Percentiles rank a stretch among this genome's conserved stretches.
Evolutionary conservation across 92 coral and sea anemone genomes (phyloP).

Genomic region (Desmophyllum pertusum): DNA sequence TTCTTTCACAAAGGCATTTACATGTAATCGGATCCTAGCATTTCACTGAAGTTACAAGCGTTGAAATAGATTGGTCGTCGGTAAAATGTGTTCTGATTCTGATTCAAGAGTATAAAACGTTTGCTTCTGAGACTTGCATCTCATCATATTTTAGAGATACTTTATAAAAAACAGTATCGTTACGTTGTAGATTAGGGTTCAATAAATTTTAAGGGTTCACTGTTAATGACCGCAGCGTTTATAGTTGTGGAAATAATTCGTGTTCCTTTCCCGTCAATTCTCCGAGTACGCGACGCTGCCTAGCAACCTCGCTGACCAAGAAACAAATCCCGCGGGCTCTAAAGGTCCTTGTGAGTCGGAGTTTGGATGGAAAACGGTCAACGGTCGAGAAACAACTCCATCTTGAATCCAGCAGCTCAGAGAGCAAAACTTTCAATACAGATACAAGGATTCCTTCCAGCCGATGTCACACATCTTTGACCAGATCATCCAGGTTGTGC

Average conservation of each 20-base stretch:
- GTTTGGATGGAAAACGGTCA: background rate
- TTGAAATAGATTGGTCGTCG: too few relatives aligned
- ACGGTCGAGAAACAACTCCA: background rate
- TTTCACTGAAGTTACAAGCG: too few relatives aligned
- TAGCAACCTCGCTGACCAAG: background rate
- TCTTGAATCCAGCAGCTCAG: background rate
- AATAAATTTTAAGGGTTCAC: too few relatives aligned
- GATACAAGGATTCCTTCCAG: background rate
- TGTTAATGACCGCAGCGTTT: background rate
- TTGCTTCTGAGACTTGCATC: background rate
- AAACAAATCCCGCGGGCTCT: background rate
- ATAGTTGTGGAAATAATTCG: background rate
- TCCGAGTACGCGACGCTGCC: background rate
- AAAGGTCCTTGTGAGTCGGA: background rate
- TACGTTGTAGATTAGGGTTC: background rate
- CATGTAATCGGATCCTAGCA: too few relatives aligned
- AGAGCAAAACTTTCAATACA: background rate
- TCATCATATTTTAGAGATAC: background rate
- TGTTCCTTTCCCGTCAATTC: background rate
- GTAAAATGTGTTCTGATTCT: too few relatives aligned
- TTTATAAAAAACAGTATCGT: background rate
- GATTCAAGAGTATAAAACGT: background rate
- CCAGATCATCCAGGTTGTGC: constrained; percentile 73
- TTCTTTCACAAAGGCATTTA: too few relatives aligned
- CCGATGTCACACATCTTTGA: constrained; percentile 32